phyloP scores from a whole-genome alignment of 2,888 invertebrate genomes.

The Hirudinaria manillensis region DNA sequence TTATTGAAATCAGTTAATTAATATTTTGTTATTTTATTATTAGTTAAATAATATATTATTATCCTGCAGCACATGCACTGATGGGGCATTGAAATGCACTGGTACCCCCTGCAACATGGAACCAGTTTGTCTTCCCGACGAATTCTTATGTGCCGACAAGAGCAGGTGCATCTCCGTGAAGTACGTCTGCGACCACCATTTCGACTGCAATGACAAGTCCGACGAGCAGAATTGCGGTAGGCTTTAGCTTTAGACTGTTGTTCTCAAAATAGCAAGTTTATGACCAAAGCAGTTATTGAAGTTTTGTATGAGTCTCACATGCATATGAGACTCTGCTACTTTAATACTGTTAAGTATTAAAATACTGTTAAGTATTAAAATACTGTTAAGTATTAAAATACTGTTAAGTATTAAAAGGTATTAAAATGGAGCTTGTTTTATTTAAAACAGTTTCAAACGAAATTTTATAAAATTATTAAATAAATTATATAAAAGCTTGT shows the following conservation, averaged over 20 bases:
- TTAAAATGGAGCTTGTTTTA: no score
- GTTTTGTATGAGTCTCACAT: no score
- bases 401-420: no score
- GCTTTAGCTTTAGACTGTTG: not conserved
- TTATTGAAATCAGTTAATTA: not conserved
- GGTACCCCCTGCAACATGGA: slow-evolving; percentile 28
- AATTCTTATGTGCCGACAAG: slow-evolving; percentile 28
- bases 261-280: not conserved
- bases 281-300: no score
- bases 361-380: no score
- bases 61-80: slow-evolving; percentile 26
- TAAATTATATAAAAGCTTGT: no score
- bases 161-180: slow-evolving; percentile 28
- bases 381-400: no score
- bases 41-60: not conserved
- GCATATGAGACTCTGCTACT: no score
- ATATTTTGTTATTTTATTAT: not conserved
- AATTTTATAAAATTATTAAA: no score
- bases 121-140: not conserved
- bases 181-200: slow-evolving; percentile 37
- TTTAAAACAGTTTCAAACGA: no score
- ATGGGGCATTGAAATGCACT: slow-evolving; percentile 29
- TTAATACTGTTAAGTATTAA: no score
- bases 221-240: slow-evolving; percentile 39
- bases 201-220: slow-evolving; percentile 39